These are phyloP conservation scores for Dromaius novaehollandiae DNA, from an alignment of 2,113 vertebrate genomes.

Conservation along the genomic window DNA sequence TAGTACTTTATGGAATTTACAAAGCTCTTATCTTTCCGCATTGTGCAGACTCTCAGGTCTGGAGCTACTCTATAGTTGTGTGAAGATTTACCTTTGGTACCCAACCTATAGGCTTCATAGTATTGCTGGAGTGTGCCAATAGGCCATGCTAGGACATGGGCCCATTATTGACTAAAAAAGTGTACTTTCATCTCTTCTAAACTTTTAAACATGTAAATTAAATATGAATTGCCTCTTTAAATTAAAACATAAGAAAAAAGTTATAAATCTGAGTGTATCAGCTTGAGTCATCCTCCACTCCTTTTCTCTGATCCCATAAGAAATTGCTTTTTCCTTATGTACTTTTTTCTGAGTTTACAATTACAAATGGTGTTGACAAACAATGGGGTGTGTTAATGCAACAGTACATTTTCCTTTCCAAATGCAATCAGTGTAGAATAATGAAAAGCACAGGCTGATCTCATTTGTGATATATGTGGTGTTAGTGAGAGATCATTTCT, in stretches of 20 bases:
- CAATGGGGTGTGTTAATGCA: slow-evolving; percentile 20
- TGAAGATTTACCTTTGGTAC: not conserved
- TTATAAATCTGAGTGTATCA: not conserved
- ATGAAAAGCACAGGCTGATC: slow-evolving; percentile 27
- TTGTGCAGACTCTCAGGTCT: not conserved
- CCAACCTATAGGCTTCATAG: not conserved
- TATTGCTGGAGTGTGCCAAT: not conserved
- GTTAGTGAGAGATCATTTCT: slow-evolving; percentile 31
- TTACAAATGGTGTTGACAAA: not conserved
- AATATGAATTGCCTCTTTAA: not conserved
- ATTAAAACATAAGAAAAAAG: not conserved
- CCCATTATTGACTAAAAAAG: not conserved
- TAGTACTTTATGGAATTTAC: not conserved
- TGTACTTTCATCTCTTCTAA: not conserved
- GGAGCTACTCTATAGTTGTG: not conserved
- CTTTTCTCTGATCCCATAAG: not conserved
- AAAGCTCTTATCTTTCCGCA: not conserved
- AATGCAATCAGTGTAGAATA: not conserved
- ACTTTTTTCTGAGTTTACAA: not conserved
- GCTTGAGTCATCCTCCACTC: not conserved
- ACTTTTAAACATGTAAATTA: not conserved
- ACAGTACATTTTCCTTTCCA: not conserved
- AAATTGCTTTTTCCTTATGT: not conserved
- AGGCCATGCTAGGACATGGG: not conserved
- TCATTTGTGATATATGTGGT: slow-evolving; percentile 36